Evolutionary conservation across 2,113 vertebrate species (phyloP).

Genomic region (Puntigrus tetrazona): DNA sequence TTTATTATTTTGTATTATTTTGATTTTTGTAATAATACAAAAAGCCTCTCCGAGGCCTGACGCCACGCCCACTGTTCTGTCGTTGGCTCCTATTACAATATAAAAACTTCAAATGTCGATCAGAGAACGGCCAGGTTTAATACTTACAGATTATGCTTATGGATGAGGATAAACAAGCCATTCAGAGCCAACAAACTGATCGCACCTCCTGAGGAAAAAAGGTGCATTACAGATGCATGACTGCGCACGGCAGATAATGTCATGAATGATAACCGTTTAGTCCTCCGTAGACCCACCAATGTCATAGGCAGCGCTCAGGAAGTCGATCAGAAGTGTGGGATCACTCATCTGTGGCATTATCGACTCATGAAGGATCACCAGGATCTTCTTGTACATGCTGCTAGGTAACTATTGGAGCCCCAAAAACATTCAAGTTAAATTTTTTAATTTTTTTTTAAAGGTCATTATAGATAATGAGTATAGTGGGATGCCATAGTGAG

Average conservation of each 20-base stretch:
- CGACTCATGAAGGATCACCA: conserved; percentile 88
- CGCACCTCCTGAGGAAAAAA: conserved; percentile 82
- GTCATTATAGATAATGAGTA: background rate
- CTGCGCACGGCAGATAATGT: background rate
- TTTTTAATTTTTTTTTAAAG: too few relatives aligned
- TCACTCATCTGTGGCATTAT: conserved; percentile 91
- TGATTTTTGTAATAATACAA: too few relatives aligned
- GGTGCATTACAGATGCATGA: background rate
- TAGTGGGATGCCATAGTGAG: background rate
- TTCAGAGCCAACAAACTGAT: conserved; percentile 94
- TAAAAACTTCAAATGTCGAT: too few relatives aligned
- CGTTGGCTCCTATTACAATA: too few relatives aligned
- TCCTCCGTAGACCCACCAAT: conserved; percentile 77
- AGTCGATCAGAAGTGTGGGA: conserved; percentile 92
- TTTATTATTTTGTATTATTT: too few relatives aligned
- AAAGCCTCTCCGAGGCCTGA: too few relatives aligned
- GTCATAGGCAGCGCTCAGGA: conserved; percentile 89
- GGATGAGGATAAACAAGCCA: conserved; percentile 92
- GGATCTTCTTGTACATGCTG: conserved; percentile 88
- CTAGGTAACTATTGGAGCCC: conserved; percentile 77
- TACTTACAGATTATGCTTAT: conserved; percentile 96
- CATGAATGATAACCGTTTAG: background rate
- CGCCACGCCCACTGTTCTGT: too few relatives aligned
- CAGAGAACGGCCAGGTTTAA: background rate
- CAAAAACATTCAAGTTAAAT: too few relatives aligned